A percentile compares a stretch with the other conserved stretches of the same genome.
phyloP scores from a whole-genome alignment of 2,113 vertebrate species.

The Chloebia gouldiae region DNA sequence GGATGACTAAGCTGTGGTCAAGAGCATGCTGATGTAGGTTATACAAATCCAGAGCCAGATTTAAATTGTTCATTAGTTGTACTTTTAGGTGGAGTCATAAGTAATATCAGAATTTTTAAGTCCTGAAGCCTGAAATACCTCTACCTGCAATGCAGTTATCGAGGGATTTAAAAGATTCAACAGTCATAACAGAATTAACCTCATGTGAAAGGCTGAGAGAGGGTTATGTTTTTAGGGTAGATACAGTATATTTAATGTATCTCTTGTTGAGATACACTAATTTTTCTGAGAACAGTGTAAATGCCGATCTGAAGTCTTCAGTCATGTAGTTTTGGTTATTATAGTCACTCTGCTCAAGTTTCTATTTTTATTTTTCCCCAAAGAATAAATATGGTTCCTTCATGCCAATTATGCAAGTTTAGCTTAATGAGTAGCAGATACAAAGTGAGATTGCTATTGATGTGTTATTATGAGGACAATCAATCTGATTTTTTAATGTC shows the following conservation, averaged over 20 bases:
- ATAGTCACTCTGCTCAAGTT: background rate
- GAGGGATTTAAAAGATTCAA: background rate
- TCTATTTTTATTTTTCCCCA: background rate
- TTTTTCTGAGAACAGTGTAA: background rate
- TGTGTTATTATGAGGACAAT: background rate
- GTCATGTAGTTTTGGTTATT: background rate
- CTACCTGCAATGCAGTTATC: background rate
- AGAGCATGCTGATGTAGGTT: background rate
- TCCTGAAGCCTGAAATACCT: background rate
- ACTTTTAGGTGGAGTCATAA: background rate
- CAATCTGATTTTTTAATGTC: background rate
- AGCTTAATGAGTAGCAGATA: background rate
- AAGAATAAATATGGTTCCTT: background rate
- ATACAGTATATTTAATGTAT: background rate
- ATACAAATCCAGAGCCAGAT: background rate
- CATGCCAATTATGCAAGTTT: background rate
- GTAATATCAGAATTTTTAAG: background rate
- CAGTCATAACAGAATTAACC: background rate
- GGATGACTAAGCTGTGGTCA: background rate
- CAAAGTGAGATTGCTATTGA: background rate
- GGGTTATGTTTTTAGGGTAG: background rate
- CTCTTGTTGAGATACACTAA: background rate
- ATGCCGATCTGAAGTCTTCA: background rate
- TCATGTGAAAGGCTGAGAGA: background rate
- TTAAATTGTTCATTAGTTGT: background rate